Percentiles rank a stretch among this genome's conserved stretches.
These are phyloP conservation scores for Anoplolepis gracilipes DNA, from an alignment of 1,140 invertebrate genomes.

Conservation along the genomic window DNA sequence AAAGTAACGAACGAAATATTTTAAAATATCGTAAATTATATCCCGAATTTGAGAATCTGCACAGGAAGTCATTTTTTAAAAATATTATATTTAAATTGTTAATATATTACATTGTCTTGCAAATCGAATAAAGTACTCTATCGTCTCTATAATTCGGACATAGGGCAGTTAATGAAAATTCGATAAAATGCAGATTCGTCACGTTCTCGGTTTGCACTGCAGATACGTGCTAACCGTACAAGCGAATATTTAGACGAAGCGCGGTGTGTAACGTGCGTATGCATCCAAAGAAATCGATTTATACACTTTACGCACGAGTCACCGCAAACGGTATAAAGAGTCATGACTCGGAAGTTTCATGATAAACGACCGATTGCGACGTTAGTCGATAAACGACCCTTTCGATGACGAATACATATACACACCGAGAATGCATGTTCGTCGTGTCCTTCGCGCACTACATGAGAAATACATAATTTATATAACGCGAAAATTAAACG, in stretches of 20 bases:
- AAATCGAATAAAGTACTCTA: slow-evolving; percentile 14
- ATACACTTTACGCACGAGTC: slow-evolving; percentile 35
- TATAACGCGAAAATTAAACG: slow-evolving; percentile 31
- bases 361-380: slow-evolving; percentile 10
- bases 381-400: too few relatives aligned
- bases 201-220: slow-evolving; percentile 12
- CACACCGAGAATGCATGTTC: not conserved
- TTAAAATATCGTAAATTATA: not conserved
- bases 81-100: slow-evolving; percentile 11
- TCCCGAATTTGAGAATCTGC: not conserved
- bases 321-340: slow-evolving; percentile 16
- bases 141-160: not conserved
- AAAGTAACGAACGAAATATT: not conserved
- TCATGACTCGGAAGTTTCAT: slow-evolving; percentile 20
- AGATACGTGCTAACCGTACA: slow-evolving; percentile 2
- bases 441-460: not conserved
- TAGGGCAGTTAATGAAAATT: slow-evolving; percentile 48
- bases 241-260: not conserved
- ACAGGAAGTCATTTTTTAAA: not conserved
- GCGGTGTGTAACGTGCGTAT: not conserved
- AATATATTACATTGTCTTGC: slow-evolving; percentile 22
- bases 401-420: too few relatives aligned
- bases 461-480: not conserved
- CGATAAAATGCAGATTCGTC: slow-evolving; percentile 36
- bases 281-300: slow-evolving; percentile 27